Evolutionary conservation across 2,888 invertebrate species (phyloP).

Genomic region (Germaria angustata): DNA sequence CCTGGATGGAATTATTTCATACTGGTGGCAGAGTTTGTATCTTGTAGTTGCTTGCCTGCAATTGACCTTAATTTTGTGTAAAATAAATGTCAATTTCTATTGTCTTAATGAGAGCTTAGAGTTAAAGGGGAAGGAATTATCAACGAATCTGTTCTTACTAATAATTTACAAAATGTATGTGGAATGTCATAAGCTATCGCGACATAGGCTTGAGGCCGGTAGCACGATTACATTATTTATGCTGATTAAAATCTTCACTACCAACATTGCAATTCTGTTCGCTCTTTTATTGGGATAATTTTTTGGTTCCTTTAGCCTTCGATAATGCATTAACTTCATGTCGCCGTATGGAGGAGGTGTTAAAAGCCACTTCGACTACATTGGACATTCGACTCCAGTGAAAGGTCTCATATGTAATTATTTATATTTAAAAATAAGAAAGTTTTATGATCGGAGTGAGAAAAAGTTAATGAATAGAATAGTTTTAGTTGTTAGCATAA

Average conservation of each 20-base stretch:
- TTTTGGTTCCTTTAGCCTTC: neutral
- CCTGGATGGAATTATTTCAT: neutral
- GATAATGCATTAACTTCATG: neutral
- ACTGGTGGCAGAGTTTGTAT: constrained; percentile 10
- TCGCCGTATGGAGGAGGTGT: neutral
- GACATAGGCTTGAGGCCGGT: neutral
- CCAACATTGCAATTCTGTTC: constrained; percentile 31
- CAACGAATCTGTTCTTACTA: neutral
- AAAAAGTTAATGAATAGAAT: too few relatives aligned
- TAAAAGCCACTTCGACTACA: neutral
- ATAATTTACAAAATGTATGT: constrained; percentile 28
- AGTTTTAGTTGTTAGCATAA: too few relatives aligned
- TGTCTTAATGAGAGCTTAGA: constrained; percentile 4
- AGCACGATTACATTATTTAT: neutral
- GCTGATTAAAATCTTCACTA: constrained; percentile 29
- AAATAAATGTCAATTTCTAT: constrained; percentile 14
- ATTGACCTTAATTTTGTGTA: neutral
- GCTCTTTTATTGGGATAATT: constrained; percentile 33
- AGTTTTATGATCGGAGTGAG: too few relatives aligned
- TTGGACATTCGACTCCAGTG: too few relatives aligned
- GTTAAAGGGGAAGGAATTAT: neutral
- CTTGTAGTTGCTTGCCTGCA: neutral
- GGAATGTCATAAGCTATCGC: neutral
- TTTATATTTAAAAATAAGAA: too few relatives aligned
- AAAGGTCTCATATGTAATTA: too few relatives aligned